Evolutionary conservation across 2,888 invertebrate species (phyloP).

Genomic region (Machimus atricapillus): DNA sequence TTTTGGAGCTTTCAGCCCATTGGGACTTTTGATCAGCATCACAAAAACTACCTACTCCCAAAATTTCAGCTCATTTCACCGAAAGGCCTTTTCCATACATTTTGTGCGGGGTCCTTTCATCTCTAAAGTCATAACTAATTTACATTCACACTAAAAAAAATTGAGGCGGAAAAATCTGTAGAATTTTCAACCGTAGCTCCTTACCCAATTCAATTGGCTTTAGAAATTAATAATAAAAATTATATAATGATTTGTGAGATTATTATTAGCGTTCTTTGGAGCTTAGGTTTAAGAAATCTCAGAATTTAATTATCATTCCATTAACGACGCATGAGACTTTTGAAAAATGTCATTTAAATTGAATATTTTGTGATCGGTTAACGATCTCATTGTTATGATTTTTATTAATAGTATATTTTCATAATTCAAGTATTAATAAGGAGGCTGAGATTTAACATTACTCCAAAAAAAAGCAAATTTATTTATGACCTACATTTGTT

Average conservation of each 20-base stretch:
- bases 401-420: not conserved
- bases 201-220: not conserved
- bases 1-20: too few relatives aligned
- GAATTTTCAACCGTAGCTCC: not conserved
- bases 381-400: not conserved
- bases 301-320: not conserved
- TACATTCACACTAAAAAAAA: not conserved
- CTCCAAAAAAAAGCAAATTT: not conserved
- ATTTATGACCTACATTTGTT: not conserved
- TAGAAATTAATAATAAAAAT: not conserved
- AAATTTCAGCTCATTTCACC: too few relatives aligned
- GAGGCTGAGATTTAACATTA: not conserved
- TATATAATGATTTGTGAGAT: not conserved
- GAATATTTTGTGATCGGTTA: not conserved
- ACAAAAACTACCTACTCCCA: too few relatives aligned
- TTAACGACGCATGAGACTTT: not conserved
- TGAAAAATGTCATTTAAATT: not conserved
- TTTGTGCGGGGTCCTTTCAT: too few relatives aligned
- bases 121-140: too few relatives aligned
- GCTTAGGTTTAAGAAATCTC: not conserved
- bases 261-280: not conserved
- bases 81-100: too few relatives aligned
- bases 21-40: too few relatives aligned
- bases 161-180: not conserved
- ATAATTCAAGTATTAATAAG: not conserved